Percentiles rank a stretch among this genome's conserved stretches.
Conservation (phyloP, 2,797 vertebrate species). For the Enteromius trimaculatus region DNA sequence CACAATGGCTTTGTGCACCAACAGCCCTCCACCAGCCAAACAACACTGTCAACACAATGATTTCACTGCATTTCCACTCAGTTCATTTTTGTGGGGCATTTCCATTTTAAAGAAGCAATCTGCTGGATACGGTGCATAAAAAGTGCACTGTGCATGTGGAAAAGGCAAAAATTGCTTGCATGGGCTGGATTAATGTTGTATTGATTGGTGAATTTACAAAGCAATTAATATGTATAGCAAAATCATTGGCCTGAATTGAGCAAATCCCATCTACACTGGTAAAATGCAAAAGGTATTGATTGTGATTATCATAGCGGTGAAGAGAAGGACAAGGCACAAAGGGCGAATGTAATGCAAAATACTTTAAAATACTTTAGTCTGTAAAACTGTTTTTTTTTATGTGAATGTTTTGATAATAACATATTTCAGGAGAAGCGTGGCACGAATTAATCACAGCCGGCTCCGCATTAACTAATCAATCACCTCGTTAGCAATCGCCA, state of each 20-base stretch:
- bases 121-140: neutral
- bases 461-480: no score
- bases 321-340: neutral
- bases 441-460: no score
- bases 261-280: neutral
- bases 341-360: neutral
- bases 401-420: no score
- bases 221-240: constrained; percentile 9
- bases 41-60: constrained; percentile 65
- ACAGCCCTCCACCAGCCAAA: constrained; percentile 69
- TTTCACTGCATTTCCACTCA: constrained; percentile 24
- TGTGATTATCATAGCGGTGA: neutral
- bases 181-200: constrained; percentile 12
- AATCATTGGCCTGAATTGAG: constrained; percentile 1
- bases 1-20: constrained; percentile 68
- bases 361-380: no score
- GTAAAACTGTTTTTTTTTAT: no score
- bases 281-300: neutral
- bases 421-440: no score
- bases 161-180: neutral
- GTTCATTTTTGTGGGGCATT: neutral
- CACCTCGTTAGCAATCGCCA: no score
- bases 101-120: constrained; percentile 10
- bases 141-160: neutral
- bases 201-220: constrained; percentile 17